phyloP scores from a whole-genome alignment of 2,797 vertebrate species.

The Threskiornis aethiopicus region DNA sequence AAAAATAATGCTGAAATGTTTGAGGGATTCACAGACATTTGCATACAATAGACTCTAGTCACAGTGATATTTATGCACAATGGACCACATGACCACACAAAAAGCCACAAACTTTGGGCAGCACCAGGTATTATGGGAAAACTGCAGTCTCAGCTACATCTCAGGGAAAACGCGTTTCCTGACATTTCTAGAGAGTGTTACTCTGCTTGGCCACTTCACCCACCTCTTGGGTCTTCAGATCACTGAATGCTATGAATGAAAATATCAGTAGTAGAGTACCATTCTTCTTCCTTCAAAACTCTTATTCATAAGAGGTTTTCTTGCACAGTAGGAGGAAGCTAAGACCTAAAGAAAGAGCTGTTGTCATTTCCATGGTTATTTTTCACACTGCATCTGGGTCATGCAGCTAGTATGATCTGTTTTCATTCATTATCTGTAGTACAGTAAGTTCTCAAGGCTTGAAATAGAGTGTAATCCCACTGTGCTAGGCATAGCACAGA shows the following conservation, averaged over 20 bases:
- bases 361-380: not conserved
- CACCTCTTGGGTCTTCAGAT: not conserved
- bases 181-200: not conserved
- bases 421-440: not conserved
- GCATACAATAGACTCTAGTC: not conserved
- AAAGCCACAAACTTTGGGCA: not conserved
- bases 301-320: not conserved
- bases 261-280: not conserved
- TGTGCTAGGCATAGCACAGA: not conserved
- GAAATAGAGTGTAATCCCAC: not conserved
- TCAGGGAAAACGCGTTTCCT: not conserved
- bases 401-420: not conserved
- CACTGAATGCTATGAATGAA: not conserved
- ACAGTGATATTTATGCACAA: not conserved
- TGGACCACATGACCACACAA: not conserved
- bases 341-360: not conserved
- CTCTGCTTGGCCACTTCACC: not conserved
- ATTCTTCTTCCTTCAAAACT: not conserved
- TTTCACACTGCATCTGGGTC: not conserved
- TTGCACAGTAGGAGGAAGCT: not conserved
- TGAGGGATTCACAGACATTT: not conserved
- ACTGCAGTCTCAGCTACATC: not conserved
- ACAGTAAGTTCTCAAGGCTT: not conserved
- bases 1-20: conserved; percentile 14
- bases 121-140: not conserved